phyloP scores from a whole-genome alignment of 37 sponge, comb jelly and placozoan species.

The Amphimedon queenslandica region DNA sequence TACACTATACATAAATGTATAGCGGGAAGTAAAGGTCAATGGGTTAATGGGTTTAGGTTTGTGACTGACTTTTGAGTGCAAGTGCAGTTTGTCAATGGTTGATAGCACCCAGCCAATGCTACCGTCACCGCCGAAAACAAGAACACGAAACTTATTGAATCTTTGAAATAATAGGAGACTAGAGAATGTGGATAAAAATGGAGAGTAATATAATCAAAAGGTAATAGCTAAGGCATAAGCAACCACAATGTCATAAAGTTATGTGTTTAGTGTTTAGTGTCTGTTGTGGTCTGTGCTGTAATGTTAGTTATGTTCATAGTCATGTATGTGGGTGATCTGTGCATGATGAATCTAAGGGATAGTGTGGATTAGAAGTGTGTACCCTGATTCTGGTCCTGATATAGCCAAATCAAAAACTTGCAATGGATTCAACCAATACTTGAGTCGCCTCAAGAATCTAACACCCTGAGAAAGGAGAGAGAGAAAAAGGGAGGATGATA shows the following conservation, averaged over 20 bases:
- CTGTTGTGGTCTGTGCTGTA: background rate
- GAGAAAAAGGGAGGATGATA: background rate
- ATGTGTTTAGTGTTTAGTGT: background rate
- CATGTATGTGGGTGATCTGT: too few relatives aligned
- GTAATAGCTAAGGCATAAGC: background rate
- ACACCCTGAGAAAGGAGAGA: conserved; percentile 63
- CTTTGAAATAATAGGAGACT: conserved; percentile 82
- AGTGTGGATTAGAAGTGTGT: too few relatives aligned
- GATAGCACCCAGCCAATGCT: conserved; percentile 95
- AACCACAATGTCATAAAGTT: too few relatives aligned
- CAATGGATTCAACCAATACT: conserved; percentile 87
- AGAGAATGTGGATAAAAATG: conserved; percentile 1
- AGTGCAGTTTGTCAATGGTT: conserved; percentile 72
- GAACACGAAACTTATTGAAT: conserved; percentile 78
- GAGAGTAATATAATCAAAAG: background rate
- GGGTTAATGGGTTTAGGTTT: background rate
- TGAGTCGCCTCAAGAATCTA: conserved; percentile 79
- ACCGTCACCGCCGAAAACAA: conserved; percentile 96
- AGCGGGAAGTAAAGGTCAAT: background rate
- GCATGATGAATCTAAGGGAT: too few relatives aligned
- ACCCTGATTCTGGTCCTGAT: conserved; percentile 85
- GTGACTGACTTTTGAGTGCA: conserved; percentile 71
- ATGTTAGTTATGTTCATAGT: background rate
- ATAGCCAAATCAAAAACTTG: conserved; percentile 93
- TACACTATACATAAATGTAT: conserved; percentile 47